Evolutionary conservation across 2,113 vertebrate genomes (phyloP).

Genomic region (Microcebus murinus): DNA sequence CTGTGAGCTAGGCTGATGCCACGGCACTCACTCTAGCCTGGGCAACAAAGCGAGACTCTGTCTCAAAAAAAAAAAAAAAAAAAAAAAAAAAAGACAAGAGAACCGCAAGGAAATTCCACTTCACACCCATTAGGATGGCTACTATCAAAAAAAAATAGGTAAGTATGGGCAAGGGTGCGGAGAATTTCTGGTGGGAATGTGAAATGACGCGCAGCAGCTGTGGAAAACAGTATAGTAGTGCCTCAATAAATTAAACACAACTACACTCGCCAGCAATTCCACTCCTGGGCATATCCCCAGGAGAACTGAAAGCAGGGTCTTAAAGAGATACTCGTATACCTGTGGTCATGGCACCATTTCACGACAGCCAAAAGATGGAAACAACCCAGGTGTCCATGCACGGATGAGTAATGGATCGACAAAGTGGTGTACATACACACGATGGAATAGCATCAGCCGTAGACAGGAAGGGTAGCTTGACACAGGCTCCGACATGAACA

Average conservation of each 20-base stretch:
- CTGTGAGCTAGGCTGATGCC: too few species aligned
- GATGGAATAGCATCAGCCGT: background rate
- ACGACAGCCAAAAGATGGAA: background rate
- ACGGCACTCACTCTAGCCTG: too few species aligned
- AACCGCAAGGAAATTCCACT: background rate
- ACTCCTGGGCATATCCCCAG: background rate
- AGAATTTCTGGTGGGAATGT: too few species aligned
- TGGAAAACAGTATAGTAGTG: background rate
- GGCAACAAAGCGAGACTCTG: too few species aligned
- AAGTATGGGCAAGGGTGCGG: background rate
- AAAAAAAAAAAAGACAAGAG: background rate
- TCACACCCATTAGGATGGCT: background rate
- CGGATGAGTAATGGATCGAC: background rate
- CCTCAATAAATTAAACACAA: background rate
- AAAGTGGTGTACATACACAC: fast-evolving
- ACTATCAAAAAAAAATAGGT: background rate
- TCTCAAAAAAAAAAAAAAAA: conserved; percentile 28
- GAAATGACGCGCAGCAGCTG: background rate
- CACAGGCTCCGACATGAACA: fast-evolving
- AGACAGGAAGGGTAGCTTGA: background rate
- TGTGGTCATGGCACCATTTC: background rate
- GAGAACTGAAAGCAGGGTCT: background rate
- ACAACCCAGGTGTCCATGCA: background rate
- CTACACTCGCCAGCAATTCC: background rate
- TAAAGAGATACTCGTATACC: background rate